phyloP scores from a whole-genome alignment of 1,140 invertebrate species.

The Pinna nobilis region DNA sequence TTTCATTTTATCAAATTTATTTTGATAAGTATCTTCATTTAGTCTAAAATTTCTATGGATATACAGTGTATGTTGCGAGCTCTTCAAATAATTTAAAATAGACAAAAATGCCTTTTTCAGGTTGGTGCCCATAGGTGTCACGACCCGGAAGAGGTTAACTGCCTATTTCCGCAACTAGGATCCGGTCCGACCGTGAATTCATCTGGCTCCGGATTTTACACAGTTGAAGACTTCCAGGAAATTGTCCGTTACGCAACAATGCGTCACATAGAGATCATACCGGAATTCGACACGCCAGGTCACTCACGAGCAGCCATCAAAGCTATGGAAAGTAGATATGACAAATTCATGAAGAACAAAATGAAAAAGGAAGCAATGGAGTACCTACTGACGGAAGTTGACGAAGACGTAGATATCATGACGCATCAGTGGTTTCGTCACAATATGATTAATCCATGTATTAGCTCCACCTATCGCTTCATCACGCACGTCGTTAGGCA shows the following conservation, averaged over 20 bases:
- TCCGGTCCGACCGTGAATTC: constrained; percentile 54
- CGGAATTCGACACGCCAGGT: constrained; percentile 70
- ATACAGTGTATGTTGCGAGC: neutral
- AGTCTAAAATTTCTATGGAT: neutral
- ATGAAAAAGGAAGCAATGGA: constrained; percentile 35
- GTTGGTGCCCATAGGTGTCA: constrained; percentile 64
- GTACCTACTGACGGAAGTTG: constrained; percentile 52
- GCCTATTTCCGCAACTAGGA: constrained; percentile 64
- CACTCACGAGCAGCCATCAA: constrained; percentile 68
- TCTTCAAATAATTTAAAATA: neutral
- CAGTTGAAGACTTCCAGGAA: constrained; percentile 59
- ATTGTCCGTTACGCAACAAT: constrained; percentile 61
- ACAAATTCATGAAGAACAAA: constrained; percentile 22
- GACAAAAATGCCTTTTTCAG: constrained; percentile 40
- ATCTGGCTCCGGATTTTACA: constrained; percentile 64
- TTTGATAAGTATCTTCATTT: neutral
- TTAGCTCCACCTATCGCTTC: constrained; percentile 65
- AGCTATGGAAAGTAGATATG: constrained; percentile 59
- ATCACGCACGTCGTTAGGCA: constrained; percentile 45
- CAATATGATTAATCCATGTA: constrained; percentile 69
- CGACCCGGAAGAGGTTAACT: constrained; percentile 54
- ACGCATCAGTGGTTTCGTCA: constrained; percentile 65
- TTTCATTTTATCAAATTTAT: neutral
- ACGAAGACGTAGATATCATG: constrained; percentile 55
- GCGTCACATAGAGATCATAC: constrained; percentile 65